These are phyloP conservation scores for Coregonus clupeaformis DNA, from an alignment of 2,113 vertebrate species.

Conservation along the genomic window DNA sequence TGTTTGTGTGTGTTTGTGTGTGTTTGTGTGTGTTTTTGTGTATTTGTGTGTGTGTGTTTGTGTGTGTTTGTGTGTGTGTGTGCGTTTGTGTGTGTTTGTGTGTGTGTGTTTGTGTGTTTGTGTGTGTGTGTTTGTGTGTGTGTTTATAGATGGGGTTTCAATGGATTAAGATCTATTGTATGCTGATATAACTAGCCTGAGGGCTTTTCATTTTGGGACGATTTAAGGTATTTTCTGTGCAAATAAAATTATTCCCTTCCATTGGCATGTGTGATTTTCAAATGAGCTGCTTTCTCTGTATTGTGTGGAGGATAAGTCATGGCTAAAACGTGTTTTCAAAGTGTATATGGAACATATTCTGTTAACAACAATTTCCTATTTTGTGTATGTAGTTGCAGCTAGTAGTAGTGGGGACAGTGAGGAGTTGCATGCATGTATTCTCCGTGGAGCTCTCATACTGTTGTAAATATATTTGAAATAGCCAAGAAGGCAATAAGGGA, in stretches of 20 bases:
- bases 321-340: slow-evolving; percentile 24
- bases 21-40: too few relatives aligned
- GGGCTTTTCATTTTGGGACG: slow-evolving; percentile 84
- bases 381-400: slow-evolving; percentile 1
- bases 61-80: too few relatives aligned
- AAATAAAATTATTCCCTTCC: slow-evolving; percentile 81
- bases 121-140: slow-evolving; percentile 57
- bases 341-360: slow-evolving; percentile 28
- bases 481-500: background rate
- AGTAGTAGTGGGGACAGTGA: background rate
- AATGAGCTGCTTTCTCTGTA: slow-evolving; percentile 57
- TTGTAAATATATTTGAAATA: slow-evolving; percentile 4
- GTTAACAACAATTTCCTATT: background rate
- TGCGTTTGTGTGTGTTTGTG: too few relatives aligned
- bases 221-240: slow-evolving; percentile 80
- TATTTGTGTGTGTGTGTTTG: too few relatives aligned
- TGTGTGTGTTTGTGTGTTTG: too few relatives aligned
- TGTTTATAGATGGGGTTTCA: slow-evolving; percentile 65
- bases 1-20: too few relatives aligned
- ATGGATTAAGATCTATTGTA: slow-evolving; percentile 83
- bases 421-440: background rate
- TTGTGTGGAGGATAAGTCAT: slow-evolving; percentile 31
- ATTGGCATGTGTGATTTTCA: slow-evolving; percentile 70
- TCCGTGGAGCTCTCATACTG: background rate
- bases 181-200: slow-evolving; percentile 80